Percentiles rank a stretch among this genome's conserved stretches.
Conservation (phyloP, 1,140 invertebrate species). For the Adelges cooleyi region DNA sequence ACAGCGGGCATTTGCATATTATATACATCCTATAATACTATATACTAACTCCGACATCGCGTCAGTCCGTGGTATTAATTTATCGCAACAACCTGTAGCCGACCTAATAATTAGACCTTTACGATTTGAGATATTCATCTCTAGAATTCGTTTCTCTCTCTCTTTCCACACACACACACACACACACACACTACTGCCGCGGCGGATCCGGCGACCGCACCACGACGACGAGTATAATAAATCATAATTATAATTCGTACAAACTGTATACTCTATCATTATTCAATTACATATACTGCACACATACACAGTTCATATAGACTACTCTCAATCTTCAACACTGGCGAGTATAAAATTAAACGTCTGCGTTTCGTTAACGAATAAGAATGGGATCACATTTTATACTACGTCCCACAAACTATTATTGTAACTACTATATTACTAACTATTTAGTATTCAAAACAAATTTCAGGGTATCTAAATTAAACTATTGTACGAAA, state of each 20-base stretch:
- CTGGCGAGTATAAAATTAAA: too few species aligned
- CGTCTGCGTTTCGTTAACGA: too few species aligned
- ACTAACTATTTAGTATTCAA: too few species aligned
- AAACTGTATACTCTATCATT: slow-evolving; percentile 4
- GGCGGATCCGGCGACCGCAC: neutral
- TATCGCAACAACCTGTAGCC: slow-evolving; percentile 6
- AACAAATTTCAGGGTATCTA: too few species aligned
- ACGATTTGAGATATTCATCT: slow-evolving; percentile 17
- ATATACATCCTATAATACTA: too few species aligned
- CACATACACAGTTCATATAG: too few species aligned
- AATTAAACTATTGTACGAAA: too few species aligned
- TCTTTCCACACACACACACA: neutral
- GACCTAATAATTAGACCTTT: slow-evolving; percentile 26
- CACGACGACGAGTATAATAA: slow-evolving; percentile 5
- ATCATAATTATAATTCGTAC: slow-evolving; percentile 22
- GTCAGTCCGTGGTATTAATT: slow-evolving; percentile 9
- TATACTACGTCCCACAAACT: too few species aligned
- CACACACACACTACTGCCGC: neutral
- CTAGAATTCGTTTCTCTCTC: neutral
- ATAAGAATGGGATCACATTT: too few species aligned
- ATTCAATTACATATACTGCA: slow-evolving; percentile 14
- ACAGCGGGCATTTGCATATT: slow-evolving; percentile 12
- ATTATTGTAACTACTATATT: too few species aligned
- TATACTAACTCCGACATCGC: too few species aligned
- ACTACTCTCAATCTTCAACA: too few species aligned